Base-by-base conservation (phyloP, 1,140 invertebrate genomes). In the Sinella curviseta region DNA sequence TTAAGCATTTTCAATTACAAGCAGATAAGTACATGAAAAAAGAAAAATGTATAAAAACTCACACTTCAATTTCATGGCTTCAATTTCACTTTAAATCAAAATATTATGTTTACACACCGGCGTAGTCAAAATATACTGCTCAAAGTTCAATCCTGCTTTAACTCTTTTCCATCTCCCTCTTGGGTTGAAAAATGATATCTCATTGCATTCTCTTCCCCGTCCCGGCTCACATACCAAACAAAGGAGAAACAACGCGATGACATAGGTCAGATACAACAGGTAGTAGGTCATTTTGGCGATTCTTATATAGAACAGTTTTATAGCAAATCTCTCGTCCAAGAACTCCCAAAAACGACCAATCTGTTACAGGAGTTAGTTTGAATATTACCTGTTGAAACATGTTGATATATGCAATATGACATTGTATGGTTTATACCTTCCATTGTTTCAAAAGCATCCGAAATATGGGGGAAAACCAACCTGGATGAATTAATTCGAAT, bases 271-370 rank as follows among this genome's bases (percentile, higher is more conserved):
- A n/a, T 70, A 70, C 30, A 70, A 1, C 31, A 70, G 31, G 24
- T 70, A 70, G n/a, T 70, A 70, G 3, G 65, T 33, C 65, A 70
- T 70, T 30, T 70, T 54, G 17, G 35, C 34, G 0, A 83, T 8
- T 16, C 82, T 76, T 16, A 81, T 74, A n/a, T 20, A 78, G 48
- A 83, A 81, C 20, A 83, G n/a, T 31, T 78, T 48, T n/a, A 55
- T n/a, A 24, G 80, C 65, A 67, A 81, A 77, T 4, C 31, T 1
- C 74, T 83, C 77, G 17, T 78, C 82, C n/a, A 81, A 67, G 31
- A 76, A 83, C 1, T 77, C 54, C 26, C 81, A 79, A 24, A 60
- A 78, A 0, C 82, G 67, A 33, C 39, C 28, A 30, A 79, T 77
- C 79, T 82, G 28, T 14, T 4, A 65, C 17, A 65, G 3, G 26